These are phyloP conservation scores for Heliconius charithonia DNA, from an alignment of 2,888 invertebrate species.

Conservation along the genomic window DNA sequence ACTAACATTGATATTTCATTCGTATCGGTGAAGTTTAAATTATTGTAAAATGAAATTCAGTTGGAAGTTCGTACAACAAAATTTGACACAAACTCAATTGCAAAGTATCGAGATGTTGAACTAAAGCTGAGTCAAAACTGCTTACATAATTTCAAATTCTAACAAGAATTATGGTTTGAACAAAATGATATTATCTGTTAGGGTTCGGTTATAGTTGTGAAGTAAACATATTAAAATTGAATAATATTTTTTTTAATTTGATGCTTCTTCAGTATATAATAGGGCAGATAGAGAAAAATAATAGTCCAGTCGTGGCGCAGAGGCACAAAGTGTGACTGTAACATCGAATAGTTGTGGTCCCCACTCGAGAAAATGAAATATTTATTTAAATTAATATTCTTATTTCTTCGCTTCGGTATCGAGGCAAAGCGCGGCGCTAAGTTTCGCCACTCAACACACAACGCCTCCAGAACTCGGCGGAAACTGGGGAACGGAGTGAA, in stretches of 20 bases:
- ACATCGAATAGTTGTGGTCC: no score
- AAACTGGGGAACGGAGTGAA: no score
- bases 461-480: no score
- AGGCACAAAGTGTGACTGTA: no score
- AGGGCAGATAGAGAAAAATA: background rate
- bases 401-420: no score
- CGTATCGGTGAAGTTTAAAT: conserved; percentile 13
- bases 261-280: background rate
- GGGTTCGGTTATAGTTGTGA: background rate
- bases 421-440: no score
- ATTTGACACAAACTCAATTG: conserved; percentile 41
- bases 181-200: conserved; percentile 9
- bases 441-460: no score
- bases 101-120: conserved; percentile 40
- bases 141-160: conserved; percentile 39
- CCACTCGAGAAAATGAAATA: no score
- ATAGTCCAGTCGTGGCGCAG: no score
- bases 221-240: background rate
- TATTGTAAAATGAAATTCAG: conserved; percentile 28
- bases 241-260: background rate
- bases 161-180: conserved; percentile 31
- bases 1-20: conserved; percentile 12
- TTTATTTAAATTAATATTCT: no score
- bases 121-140: conserved; percentile 35
- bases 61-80: conserved; percentile 37